Conservation (phyloP, 2,797 vertebrate genomes). For the Mormyrus hasselquistii region DNA sequence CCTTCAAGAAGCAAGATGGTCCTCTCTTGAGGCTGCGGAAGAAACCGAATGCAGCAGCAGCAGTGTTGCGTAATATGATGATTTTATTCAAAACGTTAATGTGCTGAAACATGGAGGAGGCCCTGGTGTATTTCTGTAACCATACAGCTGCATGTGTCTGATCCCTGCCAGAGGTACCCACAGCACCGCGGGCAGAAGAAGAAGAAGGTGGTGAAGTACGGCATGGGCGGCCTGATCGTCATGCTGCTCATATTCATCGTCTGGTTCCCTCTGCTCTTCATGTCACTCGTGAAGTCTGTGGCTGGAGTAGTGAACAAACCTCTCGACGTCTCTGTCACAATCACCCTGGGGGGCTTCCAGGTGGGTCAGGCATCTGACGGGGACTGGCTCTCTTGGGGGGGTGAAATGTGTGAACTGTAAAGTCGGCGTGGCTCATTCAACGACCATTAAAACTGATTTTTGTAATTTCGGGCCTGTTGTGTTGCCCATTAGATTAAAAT, state of each 20-base stretch:
- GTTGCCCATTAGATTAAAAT: not conserved
- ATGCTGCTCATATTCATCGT: conserved; percentile 90
- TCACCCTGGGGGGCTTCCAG: conserved; percentile 90
- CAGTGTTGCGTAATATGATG: not conserved
- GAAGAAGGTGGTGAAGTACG: conserved; percentile 93
- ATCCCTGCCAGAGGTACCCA: conserved; percentile 77
- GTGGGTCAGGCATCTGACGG: conserved; percentile 44
- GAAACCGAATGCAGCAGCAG: not conserved
- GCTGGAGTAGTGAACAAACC: conserved; percentile 90
- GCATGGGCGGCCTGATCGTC: conserved; percentile 94
- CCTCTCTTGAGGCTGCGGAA: not conserved
- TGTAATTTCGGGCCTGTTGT: not conserved
- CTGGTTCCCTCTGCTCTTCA: conserved; percentile 95
- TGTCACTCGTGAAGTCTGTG: conserved; percentile 89
- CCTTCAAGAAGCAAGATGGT: not conserved
- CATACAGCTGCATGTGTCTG: not conserved
- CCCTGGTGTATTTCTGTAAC: not conserved
- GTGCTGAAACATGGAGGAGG: not conserved
- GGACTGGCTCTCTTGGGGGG: not conserved
- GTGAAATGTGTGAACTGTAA: not conserved
- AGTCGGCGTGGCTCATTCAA: not conserved
- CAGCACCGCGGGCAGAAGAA: conserved; percentile 94
- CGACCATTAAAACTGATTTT: not conserved
- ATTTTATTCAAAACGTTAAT: not conserved
- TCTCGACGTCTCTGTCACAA: conserved; percentile 83